A percentile compares a stretch with the other conserved stretches of the same genome.
Conservation (phyloP, 2,888 invertebrate genomes). For the Chorisops tibialis region DNA sequence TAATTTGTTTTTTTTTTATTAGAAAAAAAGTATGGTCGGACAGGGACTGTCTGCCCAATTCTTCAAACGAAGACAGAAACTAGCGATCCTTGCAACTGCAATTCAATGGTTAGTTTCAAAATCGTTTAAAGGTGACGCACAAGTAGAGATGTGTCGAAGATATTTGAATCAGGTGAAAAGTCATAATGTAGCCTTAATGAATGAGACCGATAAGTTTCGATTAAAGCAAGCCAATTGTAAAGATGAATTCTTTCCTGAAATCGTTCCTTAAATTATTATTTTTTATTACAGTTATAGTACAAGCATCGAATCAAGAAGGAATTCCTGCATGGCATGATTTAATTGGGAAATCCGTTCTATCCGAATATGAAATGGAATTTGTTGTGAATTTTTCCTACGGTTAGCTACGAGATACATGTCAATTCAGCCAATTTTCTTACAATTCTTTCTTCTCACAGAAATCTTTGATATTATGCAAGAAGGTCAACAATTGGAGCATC, state of each 20-base stretch:
- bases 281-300: slow-evolving; percentile 42
- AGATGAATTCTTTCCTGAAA: slow-evolving; percentile 32
- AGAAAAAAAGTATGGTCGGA: slow-evolving; percentile 21
- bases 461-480: slow-evolving; percentile 69
- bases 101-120: slow-evolving; percentile 48
- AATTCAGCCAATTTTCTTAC: neutral
- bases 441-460: slow-evolving; percentile 44
- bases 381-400: slow-evolving; percentile 59
- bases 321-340: slow-evolving; percentile 66
- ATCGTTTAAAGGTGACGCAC: slow-evolving; percentile 38
- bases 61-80: slow-evolving; percentile 40
- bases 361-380: slow-evolving; percentile 66
- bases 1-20: slow-evolving; percentile 12
- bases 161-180: slow-evolving; percentile 37
- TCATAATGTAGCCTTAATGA: slow-evolving; percentile 24
- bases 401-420: slow-evolving; percentile 29
- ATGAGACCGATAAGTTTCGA: slow-evolving; percentile 40
- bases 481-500: slow-evolving; percentile 69
- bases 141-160: slow-evolving; percentile 40
- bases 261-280: slow-evolving; percentile 14
- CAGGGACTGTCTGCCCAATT: slow-evolving; percentile 1
- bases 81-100: slow-evolving; percentile 46
- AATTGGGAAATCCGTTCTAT: slow-evolving; percentile 63
- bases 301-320: slow-evolving; percentile 42
- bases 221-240: slow-evolving; percentile 47